Base-by-base conservation (phyloP, 2,797 vertebrate species). In the Lemur catta region DNA sequence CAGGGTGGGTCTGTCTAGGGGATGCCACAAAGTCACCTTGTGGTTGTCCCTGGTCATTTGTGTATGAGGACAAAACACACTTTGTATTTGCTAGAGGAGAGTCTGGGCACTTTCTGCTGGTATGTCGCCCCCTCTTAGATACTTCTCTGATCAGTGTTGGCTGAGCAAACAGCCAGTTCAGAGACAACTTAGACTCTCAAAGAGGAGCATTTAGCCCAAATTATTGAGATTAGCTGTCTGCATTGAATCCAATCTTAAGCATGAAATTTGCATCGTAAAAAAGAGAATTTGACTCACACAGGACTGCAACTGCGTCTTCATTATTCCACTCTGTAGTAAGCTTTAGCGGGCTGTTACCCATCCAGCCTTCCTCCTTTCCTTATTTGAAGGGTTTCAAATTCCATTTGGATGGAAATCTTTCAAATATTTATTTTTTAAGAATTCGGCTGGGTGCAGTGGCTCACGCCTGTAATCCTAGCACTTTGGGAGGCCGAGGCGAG, bases 271-370 rank as follows among this genome's bases (percentile, higher is more conserved):
- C 7, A 0, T 35, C 3, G 0, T 18, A 13, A 48, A 43, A 71
- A 30, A 74, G 30, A 79, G 38, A 26, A 41, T 79, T 65, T 10
- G 71, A 30, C 41, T 86, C 48, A n/a, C 38, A 38, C 35, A 65
- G 55, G 63, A 78, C 20, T 10, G 14, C 59, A 61, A 1, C 10
- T 30, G 20, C 2, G 0, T 46, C 59, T 71, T 55, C 15, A 0
- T 75, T 9, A 35, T 67, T 59, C 76, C 26, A 18, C 17, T 8
- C 7, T 7, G 14, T 15, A n/a, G 74, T 24, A 10, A 76, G 59
- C 55, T 15, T 22, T 14, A 30, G 41, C n/a, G 92, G 46, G 7
- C 52, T 76, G 86, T 55, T 15, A 0, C 15, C 0, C 0, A 0
- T 43, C 41, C 20, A 30, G 7, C 35, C 65, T 46, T 46, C 0